Evolutionary conservation across 2,113 vertebrate genomes (phyloP).

Genomic region (Ceyx cyanopectus): DNA sequence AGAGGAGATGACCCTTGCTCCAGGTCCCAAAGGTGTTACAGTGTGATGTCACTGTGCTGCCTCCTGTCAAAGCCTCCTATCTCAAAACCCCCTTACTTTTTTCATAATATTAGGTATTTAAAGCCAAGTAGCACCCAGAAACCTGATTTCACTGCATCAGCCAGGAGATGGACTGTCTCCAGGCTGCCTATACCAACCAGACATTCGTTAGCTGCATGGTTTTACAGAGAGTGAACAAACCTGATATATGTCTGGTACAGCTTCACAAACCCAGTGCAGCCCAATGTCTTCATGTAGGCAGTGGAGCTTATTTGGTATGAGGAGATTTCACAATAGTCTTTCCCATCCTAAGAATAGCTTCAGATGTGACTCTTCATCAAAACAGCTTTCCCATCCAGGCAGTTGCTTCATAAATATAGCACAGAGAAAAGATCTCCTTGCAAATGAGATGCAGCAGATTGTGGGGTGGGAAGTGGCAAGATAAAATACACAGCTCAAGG

Average conservation of each 20-base stretch:
- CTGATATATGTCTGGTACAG: background rate
- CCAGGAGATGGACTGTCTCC: background rate
- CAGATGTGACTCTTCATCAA: conserved; percentile 16
- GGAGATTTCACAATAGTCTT: conserved; percentile 24
- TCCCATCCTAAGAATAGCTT: conserved; percentile 43
- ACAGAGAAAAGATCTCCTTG: background rate
- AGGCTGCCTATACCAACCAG: background rate
- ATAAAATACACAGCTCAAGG: background rate
- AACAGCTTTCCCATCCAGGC: background rate
- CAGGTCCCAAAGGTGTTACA: background rate
- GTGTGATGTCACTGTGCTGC: background rate
- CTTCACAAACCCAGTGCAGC: background rate
- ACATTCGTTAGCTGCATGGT: background rate
- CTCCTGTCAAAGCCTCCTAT: background rate
- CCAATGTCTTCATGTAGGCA: background rate
- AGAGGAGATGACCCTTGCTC: background rate
- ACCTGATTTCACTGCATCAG: background rate
- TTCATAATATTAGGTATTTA: background rate
- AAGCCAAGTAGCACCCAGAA: background rate
- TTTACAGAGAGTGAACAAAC: background rate
- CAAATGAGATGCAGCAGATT: conserved; percentile 15
- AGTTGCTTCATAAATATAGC: background rate
- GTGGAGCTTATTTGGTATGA: background rate
- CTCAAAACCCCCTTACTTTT: background rate
- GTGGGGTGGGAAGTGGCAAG: background rate